Evolutionary conservation across 2,797 vertebrate genomes (phyloP), one percentile per base, ranked within the genome.

Genomic region (Sparidentex hasta): DNA sequence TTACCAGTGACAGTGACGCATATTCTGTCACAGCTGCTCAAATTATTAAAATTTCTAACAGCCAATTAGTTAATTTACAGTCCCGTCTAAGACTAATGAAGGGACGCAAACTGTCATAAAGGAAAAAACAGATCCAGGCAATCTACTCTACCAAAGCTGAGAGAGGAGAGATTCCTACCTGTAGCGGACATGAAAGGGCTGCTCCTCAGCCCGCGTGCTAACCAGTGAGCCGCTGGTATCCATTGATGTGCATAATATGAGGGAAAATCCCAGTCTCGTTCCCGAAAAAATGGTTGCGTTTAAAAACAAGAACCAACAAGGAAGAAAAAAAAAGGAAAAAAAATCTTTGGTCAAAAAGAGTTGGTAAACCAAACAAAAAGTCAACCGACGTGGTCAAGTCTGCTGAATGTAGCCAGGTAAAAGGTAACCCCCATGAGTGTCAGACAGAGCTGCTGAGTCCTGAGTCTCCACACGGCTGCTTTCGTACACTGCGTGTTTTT

Each of bases 131-230:
- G 5, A 56, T 48, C n/a, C 29, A 50, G 18, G 56, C 20, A 46
- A 48, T 81, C 63, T 47, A 68, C 33, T 80, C 57, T 46, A 73
- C 38, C 38, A 38, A 63, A 70, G 58, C 58, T 55, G 64, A 87
- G 52, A 82, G 67, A 74, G 23, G 46, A 80, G 50, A 48, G 55
- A 69, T 50, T 86, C 97, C 96, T 98, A 99, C 98, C 98, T 99
- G 98, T 99, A 99, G 84, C 97, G 95, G 86, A 99, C 96, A 90
- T 98, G 97, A 94, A 96, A 96, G 80, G 97, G 96, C 84, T 93
- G 95, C 90, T 97, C 97, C 86, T 98, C 94, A 84, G 87, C 95
- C 86, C 77, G 94, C 95, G 96, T 96, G 93, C 95, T 97, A 96
- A 97, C 86, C 93, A 96, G 85, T 93, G 94, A 93, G 90, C 93